phyloP scores from a whole-genome alignment of 2,888 invertebrate species.

The Harpalus rufipes region DNA sequence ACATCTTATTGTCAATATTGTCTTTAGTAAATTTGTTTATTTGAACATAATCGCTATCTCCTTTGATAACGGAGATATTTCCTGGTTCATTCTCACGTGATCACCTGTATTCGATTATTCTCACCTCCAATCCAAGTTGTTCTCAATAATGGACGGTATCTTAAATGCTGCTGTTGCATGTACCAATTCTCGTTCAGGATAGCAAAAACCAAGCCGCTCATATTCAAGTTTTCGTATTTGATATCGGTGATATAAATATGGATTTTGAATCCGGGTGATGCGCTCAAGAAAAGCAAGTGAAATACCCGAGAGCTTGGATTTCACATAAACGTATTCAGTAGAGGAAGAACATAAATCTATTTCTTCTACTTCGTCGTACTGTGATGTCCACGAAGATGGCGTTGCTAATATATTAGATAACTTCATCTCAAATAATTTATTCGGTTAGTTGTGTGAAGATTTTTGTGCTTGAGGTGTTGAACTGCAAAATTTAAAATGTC shows the following conservation, averaged over 20 bases:
- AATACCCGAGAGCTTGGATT: neutral
- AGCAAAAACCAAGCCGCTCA: constrained; percentile 67
- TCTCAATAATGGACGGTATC: constrained; percentile 71
- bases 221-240: constrained; percentile 71
- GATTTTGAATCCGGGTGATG: constrained; percentile 72
- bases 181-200: constrained; percentile 68
- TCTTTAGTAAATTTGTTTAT: no score
- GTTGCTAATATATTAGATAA: neutral
- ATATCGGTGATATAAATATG: constrained; percentile 71
- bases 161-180: constrained; percentile 72
- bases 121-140: constrained; percentile 72
- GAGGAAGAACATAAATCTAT: neutral
- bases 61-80: no score
- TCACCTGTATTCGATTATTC: no score
- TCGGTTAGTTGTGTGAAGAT: no score
- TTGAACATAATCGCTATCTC: no score
- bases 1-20: no score
- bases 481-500: no score
- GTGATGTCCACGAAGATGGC: constrained; percentile 42
- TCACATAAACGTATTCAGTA: neutral
- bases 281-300: constrained; percentile 35
- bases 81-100: no score
- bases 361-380: constrained; percentile 47
- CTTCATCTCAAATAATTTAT: neutral
- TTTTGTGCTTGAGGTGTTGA: no score